These are phyloP conservation scores for Colletes latitarsis DNA, from an alignment of 1,140 invertebrate species.

Conservation along the genomic window DNA sequence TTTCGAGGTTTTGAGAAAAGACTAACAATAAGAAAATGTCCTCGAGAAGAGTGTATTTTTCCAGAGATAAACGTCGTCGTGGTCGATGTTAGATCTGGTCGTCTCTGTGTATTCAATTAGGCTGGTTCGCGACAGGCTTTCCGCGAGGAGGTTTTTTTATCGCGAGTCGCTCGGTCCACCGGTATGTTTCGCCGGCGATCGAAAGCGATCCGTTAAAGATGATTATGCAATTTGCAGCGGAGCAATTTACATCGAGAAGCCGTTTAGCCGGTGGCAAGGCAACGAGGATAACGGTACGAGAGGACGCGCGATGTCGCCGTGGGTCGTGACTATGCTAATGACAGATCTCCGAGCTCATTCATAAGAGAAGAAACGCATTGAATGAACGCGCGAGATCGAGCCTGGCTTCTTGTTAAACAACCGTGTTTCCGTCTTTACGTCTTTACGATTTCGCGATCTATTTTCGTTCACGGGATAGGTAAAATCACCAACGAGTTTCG, in stretches of 20 bases:
- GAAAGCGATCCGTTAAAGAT: constrained; percentile 55
- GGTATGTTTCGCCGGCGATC: constrained; percentile 1
- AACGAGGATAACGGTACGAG: constrained; percentile 60
- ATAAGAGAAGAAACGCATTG: constrained; percentile 52
- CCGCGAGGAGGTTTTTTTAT: not conserved
- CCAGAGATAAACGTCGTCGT: no score
- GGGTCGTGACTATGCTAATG: constrained; percentile 67
- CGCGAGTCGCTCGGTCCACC: not conserved
- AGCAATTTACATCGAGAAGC: constrained; percentile 59
- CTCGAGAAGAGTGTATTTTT: no score
- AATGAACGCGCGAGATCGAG: constrained; percentile 42
- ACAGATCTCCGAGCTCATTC: constrained; percentile 61
- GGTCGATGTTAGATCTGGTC: no score
- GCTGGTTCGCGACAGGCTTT: not conserved
- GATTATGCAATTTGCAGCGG: constrained; percentile 62
- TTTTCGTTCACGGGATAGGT: no score
- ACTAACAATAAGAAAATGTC: no score
- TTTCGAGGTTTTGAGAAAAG: no score
- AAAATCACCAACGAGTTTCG: no score
- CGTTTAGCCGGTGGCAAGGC: constrained; percentile 62
- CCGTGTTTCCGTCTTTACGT: no score
- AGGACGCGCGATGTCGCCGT: constrained; percentile 65
- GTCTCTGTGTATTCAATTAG: not conserved
- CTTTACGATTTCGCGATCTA: no score
- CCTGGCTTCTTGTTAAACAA: not conserved